Conservation (phyloP, 1,140 invertebrate genomes). For the Bombus huntii region DNA sequence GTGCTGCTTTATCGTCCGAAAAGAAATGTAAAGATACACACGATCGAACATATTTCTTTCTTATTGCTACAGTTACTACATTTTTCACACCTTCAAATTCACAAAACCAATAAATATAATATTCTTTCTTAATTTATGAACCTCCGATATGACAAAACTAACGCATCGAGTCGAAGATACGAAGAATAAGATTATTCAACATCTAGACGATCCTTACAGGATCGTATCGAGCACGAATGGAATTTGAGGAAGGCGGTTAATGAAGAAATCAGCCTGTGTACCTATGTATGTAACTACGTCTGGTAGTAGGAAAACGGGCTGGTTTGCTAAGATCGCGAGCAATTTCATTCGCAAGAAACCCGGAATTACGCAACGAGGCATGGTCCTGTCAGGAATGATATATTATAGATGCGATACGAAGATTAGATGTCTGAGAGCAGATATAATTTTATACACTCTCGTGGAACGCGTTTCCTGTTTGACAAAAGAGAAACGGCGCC, state of each 20-base stretch:
- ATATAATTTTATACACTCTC: slow-evolving; percentile 43
- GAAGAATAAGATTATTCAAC: background rate
- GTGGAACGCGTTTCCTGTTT: slow-evolving; percentile 44
- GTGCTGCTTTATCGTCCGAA: too few species aligned
- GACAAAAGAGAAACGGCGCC: slow-evolving; percentile 47
- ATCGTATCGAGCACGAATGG: background rate
- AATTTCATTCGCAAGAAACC: slow-evolving; percentile 54
- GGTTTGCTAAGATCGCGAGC: slow-evolving; percentile 45
- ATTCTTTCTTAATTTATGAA: background rate
- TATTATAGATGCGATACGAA: slow-evolving; percentile 52
- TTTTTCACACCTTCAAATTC: too few species aligned
- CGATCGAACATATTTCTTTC: too few species aligned
- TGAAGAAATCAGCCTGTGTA: slow-evolving; percentile 43
- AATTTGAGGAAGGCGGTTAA: slow-evolving; percentile 24
- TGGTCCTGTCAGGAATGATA: slow-evolving; percentile 42
- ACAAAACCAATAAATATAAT: too few species aligned
- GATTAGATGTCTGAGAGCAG: slow-evolving; percentile 40
- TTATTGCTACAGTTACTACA: too few species aligned
- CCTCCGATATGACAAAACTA: background rate
- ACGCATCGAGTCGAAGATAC: background rate
- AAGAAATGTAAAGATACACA: too few species aligned
- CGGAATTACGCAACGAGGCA: slow-evolving; percentile 45
- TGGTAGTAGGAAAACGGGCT: slow-evolving; percentile 29
- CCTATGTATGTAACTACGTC: background rate
- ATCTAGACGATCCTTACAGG: background rate